Evolutionary conservation across 2,888 invertebrate genomes (phyloP).

Genomic region (Lysandra coridon): DNA sequence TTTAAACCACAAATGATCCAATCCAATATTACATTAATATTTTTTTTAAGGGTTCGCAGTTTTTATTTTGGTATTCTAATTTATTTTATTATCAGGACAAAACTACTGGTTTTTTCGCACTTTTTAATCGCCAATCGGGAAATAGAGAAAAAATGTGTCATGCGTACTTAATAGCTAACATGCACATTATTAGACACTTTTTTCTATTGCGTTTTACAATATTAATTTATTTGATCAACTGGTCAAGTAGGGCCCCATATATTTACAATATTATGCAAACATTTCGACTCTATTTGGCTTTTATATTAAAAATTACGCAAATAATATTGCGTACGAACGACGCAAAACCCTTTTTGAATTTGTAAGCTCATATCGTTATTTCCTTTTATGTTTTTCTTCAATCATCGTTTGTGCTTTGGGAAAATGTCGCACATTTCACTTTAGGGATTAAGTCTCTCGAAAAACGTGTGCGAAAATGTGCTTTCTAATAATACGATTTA

Average conservation of each 20-base stretch:
- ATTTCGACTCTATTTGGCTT: neutral
- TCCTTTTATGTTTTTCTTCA: constrained; percentile 57
- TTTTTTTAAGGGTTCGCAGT: too few relatives aligned
- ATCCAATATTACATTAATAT: too few relatives aligned
- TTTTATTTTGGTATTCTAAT: too few relatives aligned
- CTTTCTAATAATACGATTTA: neutral
- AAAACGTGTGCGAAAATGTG: neutral
- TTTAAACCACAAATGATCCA: too few relatives aligned
- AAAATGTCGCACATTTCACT: constrained; percentile 23
- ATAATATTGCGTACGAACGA: constrained; percentile 28
- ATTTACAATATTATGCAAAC: neutral
- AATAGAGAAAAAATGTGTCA: too few relatives aligned
- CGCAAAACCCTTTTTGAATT: constrained; percentile 48
- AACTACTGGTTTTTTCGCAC: too few relatives aligned
- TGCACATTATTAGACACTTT: neutral
- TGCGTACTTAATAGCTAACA: too few relatives aligned
- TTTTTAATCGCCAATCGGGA: too few relatives aligned
- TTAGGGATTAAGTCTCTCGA: constrained; percentile 4
- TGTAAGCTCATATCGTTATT: constrained; percentile 54
- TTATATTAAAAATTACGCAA: neutral
- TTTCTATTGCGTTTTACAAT: neutral
- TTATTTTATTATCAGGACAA: too few relatives aligned
- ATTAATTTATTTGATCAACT: neutral
- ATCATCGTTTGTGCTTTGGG: constrained; percentile 31
- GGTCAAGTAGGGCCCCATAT: neutral